A percentile compares a stretch with the other conserved stretches of the same genome.
These are phyloP conservation scores for Volucella bombylans DNA, from an alignment of 2,888 invertebrate genomes.

Conservation along the genomic window DNA sequence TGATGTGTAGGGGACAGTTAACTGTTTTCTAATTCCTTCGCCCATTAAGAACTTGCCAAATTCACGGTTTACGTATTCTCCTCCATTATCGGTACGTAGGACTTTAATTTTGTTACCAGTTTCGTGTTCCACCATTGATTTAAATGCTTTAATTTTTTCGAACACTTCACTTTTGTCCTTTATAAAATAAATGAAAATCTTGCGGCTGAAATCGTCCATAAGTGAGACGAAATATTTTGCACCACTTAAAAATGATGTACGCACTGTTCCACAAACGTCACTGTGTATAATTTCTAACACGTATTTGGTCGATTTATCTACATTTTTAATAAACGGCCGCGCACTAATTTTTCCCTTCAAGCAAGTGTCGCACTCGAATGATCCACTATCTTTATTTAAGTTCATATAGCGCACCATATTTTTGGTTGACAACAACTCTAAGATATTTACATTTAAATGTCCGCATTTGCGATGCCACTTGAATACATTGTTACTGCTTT, in stretches of 20 bases:
- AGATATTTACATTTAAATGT: slow-evolving; percentile 3
- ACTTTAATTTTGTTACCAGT: no score
- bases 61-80: background rate
- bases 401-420: slow-evolving; percentile 5
- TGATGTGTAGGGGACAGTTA: no score
- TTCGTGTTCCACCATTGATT: no score
- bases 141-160: no score
- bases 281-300: no score
- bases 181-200: no score
- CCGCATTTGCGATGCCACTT: slow-evolving; percentile 10
- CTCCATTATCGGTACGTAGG: no score
- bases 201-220: no score
- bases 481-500: background rate
- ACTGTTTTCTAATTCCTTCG: background rate
- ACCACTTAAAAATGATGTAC: background rate
- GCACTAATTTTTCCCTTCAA: slow-evolving; percentile 14
- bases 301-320: no score
- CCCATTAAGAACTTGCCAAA: background rate
- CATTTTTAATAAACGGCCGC: no score
- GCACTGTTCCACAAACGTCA: background rate
- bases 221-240: background rate
- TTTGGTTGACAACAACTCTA: background rate
- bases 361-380: slow-evolving; percentile 16
- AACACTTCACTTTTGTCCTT: no score
- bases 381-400: background rate